Percentiles rank a stretch among this genome's conserved stretches.
phyloP scores from a whole-genome alignment of 2,888 invertebrate species.

The Eudemis profundana region DNA sequence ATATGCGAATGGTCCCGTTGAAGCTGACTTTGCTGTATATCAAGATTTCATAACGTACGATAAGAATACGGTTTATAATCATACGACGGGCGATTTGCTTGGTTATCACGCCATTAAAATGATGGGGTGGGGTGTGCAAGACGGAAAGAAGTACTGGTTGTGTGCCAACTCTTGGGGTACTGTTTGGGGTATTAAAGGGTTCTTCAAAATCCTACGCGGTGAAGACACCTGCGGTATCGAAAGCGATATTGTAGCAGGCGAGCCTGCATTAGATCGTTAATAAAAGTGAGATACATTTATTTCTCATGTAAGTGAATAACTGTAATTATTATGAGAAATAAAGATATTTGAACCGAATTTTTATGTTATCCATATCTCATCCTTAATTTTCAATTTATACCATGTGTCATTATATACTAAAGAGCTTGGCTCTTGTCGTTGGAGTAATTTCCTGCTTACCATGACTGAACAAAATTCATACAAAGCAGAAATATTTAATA shows the following conservation, averaged over 20 bases:
- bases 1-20: too few species aligned
- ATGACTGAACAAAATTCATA: too few species aligned
- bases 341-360: too few species aligned
- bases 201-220: constrained; percentile 10
- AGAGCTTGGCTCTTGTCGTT: too few species aligned
- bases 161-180: constrained; percentile 10
- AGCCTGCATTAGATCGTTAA: not conserved
- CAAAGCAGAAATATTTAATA: too few species aligned
- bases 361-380: too few species aligned
- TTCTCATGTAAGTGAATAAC: too few species aligned
- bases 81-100: not conserved
- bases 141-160: constrained; percentile 15
- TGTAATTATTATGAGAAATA: too few species aligned
- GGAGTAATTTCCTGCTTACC: too few species aligned
- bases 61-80: not conserved
- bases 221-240: not conserved
- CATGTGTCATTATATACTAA: too few species aligned
- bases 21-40: not conserved
- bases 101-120: constrained; percentile 5
- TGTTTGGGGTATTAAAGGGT: constrained; percentile 9
- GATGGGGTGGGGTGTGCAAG: constrained; percentile 4
- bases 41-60: not conserved
- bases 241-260: not conserved
- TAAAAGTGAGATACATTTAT: too few species aligned
- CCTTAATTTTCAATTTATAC: too few species aligned